Percentiles rank a stretch among this genome's conserved stretches.
Conservation (phyloP, 2,888 invertebrate species). For the Synergus itoensis region DNA sequence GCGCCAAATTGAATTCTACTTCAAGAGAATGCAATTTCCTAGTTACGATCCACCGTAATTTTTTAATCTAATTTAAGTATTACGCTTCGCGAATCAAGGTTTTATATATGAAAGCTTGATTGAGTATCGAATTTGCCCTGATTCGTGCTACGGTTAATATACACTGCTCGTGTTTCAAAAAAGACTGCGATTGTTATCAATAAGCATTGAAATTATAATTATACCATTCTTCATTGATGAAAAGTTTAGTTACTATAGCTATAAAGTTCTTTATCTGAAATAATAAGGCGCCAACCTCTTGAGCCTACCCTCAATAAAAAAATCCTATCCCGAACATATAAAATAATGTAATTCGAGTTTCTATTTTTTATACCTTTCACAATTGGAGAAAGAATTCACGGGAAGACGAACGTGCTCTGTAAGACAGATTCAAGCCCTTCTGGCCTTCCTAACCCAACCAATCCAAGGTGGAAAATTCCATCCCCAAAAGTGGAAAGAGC, state of each 20-base stretch:
- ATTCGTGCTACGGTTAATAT: background rate
- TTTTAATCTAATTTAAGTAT: conserved; percentile 2
- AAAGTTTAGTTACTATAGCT: background rate
- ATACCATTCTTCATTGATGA: background rate
- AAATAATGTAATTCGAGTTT: background rate
- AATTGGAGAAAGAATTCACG: background rate
- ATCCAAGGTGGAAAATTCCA: background rate
- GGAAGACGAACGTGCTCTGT: conserved; percentile 1
- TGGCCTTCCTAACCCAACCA: background rate
- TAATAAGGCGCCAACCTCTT: background rate
- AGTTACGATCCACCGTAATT: background rate
- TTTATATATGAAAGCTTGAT: conserved; percentile 25
- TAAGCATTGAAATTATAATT: background rate
- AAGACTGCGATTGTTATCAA: background rate
- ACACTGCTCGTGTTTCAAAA: background rate
- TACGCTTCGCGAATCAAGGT: background rate
- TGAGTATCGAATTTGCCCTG: background rate
- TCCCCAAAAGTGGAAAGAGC: background rate
- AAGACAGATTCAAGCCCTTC: background rate
- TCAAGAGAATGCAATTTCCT: background rate
- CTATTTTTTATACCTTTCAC: background rate
- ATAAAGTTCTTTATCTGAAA: background rate
- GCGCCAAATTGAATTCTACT: background rate
- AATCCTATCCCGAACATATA: background rate
- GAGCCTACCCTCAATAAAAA: background rate